These are phyloP conservation scores for Drosophila anomalata DNA, from an alignment of 2,888 invertebrate genomes.

Conservation along the genomic window DNA sequence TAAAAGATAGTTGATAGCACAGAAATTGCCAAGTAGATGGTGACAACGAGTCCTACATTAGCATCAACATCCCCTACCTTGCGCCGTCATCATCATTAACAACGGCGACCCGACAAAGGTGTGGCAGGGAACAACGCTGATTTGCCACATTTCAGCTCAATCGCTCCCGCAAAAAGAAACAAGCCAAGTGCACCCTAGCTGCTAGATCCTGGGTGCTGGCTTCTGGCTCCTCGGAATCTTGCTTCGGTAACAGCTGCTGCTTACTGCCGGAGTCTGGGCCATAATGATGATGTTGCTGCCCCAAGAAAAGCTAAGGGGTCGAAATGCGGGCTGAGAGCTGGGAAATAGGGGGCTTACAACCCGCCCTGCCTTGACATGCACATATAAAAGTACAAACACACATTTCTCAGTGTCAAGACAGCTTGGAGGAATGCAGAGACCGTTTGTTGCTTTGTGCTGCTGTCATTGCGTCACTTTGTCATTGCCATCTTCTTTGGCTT, in stretches of 20 bases:
- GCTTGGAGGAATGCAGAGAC: slow-evolving; percentile 40
- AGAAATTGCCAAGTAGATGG: slow-evolving; percentile 26
- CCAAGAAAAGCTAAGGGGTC: slow-evolving; percentile 6
- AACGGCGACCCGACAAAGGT: slow-evolving; percentile 34
- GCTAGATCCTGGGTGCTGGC: slow-evolving; percentile 6
- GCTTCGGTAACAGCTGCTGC: slow-evolving; percentile 23
- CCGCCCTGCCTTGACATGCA: slow-evolving; percentile 18
- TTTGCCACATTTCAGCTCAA: slow-evolving; percentile 44
- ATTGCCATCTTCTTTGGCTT: slow-evolving; percentile 16
- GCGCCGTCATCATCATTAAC: slow-evolving; percentile 46
- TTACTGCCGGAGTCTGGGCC: slow-evolving; percentile 16
- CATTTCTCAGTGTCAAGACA: slow-evolving; percentile 44
- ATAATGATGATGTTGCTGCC: slow-evolving; percentile 39
- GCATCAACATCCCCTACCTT: slow-evolving; percentile 13
- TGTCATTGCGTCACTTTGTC: slow-evolving; percentile 43
- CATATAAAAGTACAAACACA: slow-evolving; percentile 18
- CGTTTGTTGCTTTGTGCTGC: slow-evolving; percentile 36
- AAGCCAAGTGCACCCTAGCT: slow-evolving; percentile 10
- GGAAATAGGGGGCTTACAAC: background rate
- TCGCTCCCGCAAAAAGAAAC: slow-evolving; percentile 10
- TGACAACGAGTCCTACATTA: slow-evolving; percentile 23
- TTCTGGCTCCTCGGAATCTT: slow-evolving; percentile 5
- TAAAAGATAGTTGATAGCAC: slow-evolving; percentile 21
- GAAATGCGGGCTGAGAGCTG: background rate
- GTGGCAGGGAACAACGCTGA: slow-evolving; percentile 36